phyloP scores from a whole-genome alignment of 1,140 invertebrate species.

The Drosophila sechellia region DNA sequence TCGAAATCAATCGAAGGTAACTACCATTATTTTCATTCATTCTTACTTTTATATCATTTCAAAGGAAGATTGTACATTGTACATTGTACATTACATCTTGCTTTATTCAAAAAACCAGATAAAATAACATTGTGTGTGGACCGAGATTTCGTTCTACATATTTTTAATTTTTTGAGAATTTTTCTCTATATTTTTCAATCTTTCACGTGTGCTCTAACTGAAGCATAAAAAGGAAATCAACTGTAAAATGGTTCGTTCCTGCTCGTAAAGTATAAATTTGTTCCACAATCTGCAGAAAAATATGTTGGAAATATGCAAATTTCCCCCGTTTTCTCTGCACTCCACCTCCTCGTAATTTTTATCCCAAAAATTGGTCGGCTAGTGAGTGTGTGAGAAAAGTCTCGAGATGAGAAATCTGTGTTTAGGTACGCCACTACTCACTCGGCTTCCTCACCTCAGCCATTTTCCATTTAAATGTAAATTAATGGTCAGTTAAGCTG shows the following conservation, averaged over 20 bases:
- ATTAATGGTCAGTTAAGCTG: slow-evolving; percentile 82
- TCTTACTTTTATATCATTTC: too few species aligned
- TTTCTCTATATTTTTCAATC: background rate
- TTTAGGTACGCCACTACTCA: slow-evolving; percentile 23
- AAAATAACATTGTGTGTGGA: too few species aligned
- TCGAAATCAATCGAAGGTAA: too few species aligned
- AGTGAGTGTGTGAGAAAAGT: slow-evolving; percentile 43
- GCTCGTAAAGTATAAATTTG: slow-evolving; percentile 69
- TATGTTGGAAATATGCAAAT: slow-evolving; percentile 77
- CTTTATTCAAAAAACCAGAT: too few species aligned
- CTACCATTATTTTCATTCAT: too few species aligned
- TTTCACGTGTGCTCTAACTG: background rate
- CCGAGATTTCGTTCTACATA: too few species aligned
- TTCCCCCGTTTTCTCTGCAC: slow-evolving; percentile 11
- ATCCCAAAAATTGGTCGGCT: slow-evolving; percentile 20
- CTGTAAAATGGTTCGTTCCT: slow-evolving; percentile 56
- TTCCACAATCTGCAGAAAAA: slow-evolving; percentile 66
- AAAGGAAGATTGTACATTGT: too few species aligned
- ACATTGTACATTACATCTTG: too few species aligned
- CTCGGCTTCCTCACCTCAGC: slow-evolving; percentile 28
- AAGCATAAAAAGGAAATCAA: slow-evolving; percentile 67
- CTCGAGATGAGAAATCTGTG: slow-evolving; percentile 41
- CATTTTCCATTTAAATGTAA: slow-evolving; percentile 75
- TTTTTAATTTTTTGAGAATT: background rate
- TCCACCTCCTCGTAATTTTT: slow-evolving; percentile 22